Percentiles rank a stretch among this genome's conserved stretches.
phyloP scores from a whole-genome alignment of 2,888 invertebrate species.

The Lissocephala sabroskyi region DNA sequence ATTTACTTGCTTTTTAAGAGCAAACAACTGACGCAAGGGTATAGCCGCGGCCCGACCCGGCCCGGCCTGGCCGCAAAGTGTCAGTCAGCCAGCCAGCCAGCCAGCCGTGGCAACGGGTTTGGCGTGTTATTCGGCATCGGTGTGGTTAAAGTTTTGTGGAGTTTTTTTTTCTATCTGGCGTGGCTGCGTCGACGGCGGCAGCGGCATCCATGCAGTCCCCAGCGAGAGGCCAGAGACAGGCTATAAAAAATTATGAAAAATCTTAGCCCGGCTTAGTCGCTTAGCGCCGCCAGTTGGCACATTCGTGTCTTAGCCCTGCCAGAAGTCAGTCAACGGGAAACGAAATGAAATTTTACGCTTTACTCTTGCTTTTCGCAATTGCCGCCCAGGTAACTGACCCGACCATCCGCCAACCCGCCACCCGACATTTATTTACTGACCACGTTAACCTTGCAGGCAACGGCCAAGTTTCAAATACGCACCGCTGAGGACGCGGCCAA shows the following conservation, averaged over 20 bases:
- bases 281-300: constrained; percentile 33
- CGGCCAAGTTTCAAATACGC: constrained; percentile 57
- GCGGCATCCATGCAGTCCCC: not conserved
- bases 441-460: constrained; percentile 22
- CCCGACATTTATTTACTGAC: too few relatives aligned
- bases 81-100: constrained; percentile 12
- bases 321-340: constrained; percentile 38
- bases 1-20: constrained; percentile 53
- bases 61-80: constrained; percentile 19
- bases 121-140: constrained; percentile 39
- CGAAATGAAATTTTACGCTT: constrained; percentile 55
- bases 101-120: constrained; percentile 44
- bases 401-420: too few relatives aligned
- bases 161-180: too few relatives aligned
- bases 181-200: not conserved
- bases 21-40: constrained; percentile 60
- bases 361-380: constrained; percentile 33
- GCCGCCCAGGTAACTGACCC: constrained; percentile 49
- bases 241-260: constrained; percentile 51
- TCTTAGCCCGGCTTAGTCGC: constrained; percentile 45
- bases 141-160: constrained; percentile 4
- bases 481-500: constrained; percentile 59
- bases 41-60: constrained; percentile 24
- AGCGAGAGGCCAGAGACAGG: not conserved
- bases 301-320: constrained; percentile 48